These are phyloP conservation scores for Actinia equina DNA, from an alignment of 64 coral and sea anemone genomes.

Conservation along the genomic window DNA sequence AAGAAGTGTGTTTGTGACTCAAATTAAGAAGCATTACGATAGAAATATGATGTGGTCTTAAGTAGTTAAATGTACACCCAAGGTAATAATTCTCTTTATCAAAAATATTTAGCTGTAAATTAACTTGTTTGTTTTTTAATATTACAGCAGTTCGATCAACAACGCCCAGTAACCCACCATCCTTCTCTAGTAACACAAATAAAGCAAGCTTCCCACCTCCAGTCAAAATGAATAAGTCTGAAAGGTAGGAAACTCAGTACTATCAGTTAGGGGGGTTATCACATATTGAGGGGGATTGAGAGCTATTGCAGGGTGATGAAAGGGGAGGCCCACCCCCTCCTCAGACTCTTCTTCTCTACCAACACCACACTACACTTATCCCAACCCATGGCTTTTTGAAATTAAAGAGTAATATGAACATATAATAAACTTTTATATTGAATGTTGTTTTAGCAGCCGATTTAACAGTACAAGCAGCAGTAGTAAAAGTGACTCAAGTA, in stretches of 20 bases:
- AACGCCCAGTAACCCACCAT: background rate
- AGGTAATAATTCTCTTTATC: background rate
- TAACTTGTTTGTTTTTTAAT: background rate
- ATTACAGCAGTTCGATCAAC: conserved; percentile 2
- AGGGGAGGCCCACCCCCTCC: no score
- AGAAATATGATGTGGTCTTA: background rate
- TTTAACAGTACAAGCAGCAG: conserved; percentile 27
- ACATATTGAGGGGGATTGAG: no score
- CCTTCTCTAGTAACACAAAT: conserved; percentile 14
- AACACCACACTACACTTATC: no score
- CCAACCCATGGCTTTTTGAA: no score
- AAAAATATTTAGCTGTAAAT: background rate
- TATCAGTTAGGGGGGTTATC: no score
- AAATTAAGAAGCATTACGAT: no score
- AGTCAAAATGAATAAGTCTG: background rate
- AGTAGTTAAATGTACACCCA: background rate
- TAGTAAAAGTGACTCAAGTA: conserved; percentile 17
- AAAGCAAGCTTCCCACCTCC: conserved; percentile 4
- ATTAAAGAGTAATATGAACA: no score
- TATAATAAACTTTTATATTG: background rate
- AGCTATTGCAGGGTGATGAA: no score
- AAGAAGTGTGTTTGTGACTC: no score
- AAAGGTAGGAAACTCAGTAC: background rate
- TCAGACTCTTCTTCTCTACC: no score
- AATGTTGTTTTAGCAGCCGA: conserved; percentile 3